A percentile compares a stretch with the other conserved stretches of the same genome.
Evolutionary conservation across 2,888 invertebrate species (phyloP).

Genomic region (Aspidiotus rigidus): DNA sequence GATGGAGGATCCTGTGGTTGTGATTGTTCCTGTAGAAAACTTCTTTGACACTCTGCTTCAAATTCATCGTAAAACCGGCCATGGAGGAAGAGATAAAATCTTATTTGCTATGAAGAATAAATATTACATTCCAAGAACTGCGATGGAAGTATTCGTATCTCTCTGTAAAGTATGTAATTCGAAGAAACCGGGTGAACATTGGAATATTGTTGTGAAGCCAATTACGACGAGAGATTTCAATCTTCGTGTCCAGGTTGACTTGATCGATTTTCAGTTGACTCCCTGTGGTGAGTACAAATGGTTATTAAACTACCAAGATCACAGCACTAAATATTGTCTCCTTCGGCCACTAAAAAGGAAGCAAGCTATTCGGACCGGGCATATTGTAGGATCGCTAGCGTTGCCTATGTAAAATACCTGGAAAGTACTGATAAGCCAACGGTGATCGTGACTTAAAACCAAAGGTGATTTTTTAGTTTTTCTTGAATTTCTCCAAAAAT

Average conservation of each 20-base stretch:
- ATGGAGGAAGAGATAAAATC: slow-evolving; percentile 35
- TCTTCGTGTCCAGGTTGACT: slow-evolving; percentile 40
- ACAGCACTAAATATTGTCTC: slow-evolving; percentile 40
- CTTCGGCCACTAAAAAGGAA: slow-evolving; percentile 40
- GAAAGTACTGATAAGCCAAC: no score
- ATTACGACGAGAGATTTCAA: no score
- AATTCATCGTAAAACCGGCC: not conserved
- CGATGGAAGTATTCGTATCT: slow-evolving; percentile 32
- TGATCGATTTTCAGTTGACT: slow-evolving; percentile 40
- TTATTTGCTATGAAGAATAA: slow-evolving; percentile 33
- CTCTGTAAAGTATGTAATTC: slow-evolving; percentile 35
- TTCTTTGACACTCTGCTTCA: not conserved
- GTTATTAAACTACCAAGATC: slow-evolving; percentile 41
- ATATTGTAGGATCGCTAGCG: no score
- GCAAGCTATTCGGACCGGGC: slow-evolving; percentile 38
- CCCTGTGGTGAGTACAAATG: slow-evolving; percentile 41
- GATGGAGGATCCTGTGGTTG: not conserved
- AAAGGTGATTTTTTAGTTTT: no score
- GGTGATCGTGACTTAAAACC: no score
- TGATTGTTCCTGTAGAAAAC: not conserved
- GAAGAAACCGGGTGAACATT: slow-evolving; percentile 33
- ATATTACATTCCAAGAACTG: slow-evolving; percentile 33
- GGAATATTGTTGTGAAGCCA: slow-evolving; percentile 33
- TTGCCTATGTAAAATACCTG: no score
- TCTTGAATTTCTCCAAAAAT: no score